These are phyloP conservation scores for Corticium candelabrum DNA, from an alignment of 37 sponge, comb jelly and placozoan genomes.

Conservation along the genomic window DNA sequence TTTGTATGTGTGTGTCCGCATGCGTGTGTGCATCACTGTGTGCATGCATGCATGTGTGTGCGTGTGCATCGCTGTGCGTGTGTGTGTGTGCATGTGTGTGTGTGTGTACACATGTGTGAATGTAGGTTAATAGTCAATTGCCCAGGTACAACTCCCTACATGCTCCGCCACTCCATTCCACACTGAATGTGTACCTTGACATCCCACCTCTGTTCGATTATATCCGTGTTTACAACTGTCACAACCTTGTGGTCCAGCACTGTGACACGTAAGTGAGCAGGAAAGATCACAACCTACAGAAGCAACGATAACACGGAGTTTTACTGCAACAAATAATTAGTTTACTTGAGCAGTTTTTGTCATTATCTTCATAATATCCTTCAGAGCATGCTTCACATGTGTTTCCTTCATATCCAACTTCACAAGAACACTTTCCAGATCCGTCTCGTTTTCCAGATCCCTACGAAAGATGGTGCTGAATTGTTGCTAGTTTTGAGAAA, in stretches of 20 bases:
- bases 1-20: too few relatives aligned
- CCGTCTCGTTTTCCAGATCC: slow-evolving; percentile 64
- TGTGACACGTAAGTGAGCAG: slow-evolving; percentile 17
- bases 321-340: too few relatives aligned
- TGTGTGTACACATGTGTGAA: too few relatives aligned
- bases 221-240: slow-evolving; percentile 8
- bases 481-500: not conserved
- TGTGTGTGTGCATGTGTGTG: too few relatives aligned
- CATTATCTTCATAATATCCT: slow-evolving; percentile 33
- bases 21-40: too few relatives aligned
- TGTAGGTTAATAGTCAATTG: too few relatives aligned
- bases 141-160: too few relatives aligned
- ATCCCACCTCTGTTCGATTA: not conserved
- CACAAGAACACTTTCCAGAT: slow-evolving; percentile 52
- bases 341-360: not conserved
- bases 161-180: too few relatives aligned
- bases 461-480: slow-evolving; percentile 17
- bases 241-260: slow-evolving; percentile 13
- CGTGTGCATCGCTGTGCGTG: too few relatives aligned
- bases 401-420: slow-evolving; percentile 62
- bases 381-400: slow-evolving; percentile 46
- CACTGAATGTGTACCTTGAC: slow-evolving; percentile 10
- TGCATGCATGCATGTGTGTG: too few relatives aligned
- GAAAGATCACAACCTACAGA: slow-evolving; percentile 18
- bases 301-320: too few relatives aligned